These are phyloP conservation scores for Therioaphis trifolii DNA, from an alignment of 2,888 invertebrate species.

Conservation along the genomic window DNA sequence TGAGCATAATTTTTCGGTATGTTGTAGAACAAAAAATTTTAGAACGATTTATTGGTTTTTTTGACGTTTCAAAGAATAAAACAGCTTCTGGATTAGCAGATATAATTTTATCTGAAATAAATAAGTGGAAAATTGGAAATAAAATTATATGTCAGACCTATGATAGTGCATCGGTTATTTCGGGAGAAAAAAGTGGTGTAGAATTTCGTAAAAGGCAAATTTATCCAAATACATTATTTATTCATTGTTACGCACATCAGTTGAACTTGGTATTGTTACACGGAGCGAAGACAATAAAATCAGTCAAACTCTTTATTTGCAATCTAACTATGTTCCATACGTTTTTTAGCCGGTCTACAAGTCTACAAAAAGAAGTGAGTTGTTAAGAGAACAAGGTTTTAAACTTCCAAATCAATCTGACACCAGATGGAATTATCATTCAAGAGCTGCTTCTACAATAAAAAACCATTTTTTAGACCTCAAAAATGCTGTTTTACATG, in stretches of 20 bases:
- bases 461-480: conserved; percentile 47
- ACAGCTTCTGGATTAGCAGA: conserved; percentile 65
- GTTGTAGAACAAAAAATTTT: conserved; percentile 64
- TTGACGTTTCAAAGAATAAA: conserved; percentile 66
- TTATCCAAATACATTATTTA: conserved; percentile 49
- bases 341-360: conserved; percentile 54
- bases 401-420: conserved; percentile 52
- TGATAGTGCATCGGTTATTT: conserved; percentile 67
- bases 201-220: conserved; percentile 27
- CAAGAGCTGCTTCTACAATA: conserved; percentile 44
- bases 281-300: conserved; percentile 52
- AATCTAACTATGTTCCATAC: conserved; percentile 55
- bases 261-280: conserved; percentile 53
- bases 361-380: conserved; percentile 48
- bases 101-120: conserved; percentile 65
- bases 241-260: conserved; percentile 53
- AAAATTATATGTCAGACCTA: conserved; percentile 64
- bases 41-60: conserved; percentile 67
- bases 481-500: conserved; percentile 8
- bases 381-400: conserved; percentile 49
- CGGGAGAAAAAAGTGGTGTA: conserved; percentile 61
- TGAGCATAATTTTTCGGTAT: conserved; percentile 67
- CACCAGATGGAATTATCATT: no score
- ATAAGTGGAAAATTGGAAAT: conserved; percentile 65
- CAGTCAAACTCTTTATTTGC: conserved; percentile 54